Conservation (phyloP, 2,888 invertebrate species). For the Catocala nupta region DNA sequence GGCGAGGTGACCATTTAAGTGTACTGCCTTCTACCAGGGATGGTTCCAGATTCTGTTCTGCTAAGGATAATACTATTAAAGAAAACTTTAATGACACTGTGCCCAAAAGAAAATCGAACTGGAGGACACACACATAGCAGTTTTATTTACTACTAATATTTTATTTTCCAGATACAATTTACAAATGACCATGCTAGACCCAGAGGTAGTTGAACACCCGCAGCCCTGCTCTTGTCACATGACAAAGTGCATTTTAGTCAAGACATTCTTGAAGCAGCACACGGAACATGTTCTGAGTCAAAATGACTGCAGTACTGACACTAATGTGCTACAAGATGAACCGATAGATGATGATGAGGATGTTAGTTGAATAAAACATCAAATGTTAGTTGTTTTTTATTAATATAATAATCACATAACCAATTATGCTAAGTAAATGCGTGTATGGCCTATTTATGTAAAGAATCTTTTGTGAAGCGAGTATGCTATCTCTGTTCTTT, state of each 20-base stretch:
- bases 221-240: constrained; percentile 92
- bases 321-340: constrained; percentile 59
- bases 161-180: constrained; percentile 88
- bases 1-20: too few relatives aligned
- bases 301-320: constrained; percentile 24
- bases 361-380: constrained; percentile 31
- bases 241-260: constrained; percentile 92
- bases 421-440: background rate
- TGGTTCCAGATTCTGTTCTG: too few relatives aligned
- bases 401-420: constrained; percentile 9
- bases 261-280: constrained; percentile 87
- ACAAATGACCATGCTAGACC: constrained; percentile 90
- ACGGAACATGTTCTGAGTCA: constrained; percentile 53
- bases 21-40: too few relatives aligned
- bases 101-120: too few relatives aligned
- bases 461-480: too few relatives aligned
- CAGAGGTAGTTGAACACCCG: constrained; percentile 90
- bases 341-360: constrained; percentile 53
- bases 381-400: constrained; percentile 15
- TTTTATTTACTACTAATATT: background rate
- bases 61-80: too few relatives aligned
- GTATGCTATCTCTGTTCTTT: too few relatives aligned
- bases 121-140: background rate
- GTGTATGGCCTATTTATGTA: too few relatives aligned
- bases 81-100: too few relatives aligned